Conservation (phyloP, 2,113 vertebrate genomes). For the Nasalis larvatus region DNA sequence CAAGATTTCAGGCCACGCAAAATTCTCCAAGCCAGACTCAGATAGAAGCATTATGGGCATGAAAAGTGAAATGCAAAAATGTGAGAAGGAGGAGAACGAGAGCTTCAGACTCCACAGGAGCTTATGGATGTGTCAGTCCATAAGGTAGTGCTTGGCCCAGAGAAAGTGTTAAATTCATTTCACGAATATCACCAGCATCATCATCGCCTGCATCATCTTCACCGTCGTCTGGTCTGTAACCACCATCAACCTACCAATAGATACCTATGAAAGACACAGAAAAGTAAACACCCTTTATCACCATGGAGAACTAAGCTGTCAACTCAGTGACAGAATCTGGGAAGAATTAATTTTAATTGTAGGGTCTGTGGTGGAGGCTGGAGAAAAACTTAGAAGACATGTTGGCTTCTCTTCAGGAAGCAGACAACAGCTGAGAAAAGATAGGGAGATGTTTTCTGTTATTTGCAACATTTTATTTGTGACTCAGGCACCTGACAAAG, state of each 20-base stretch:
- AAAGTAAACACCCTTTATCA: not conserved
- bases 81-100: not conserved
- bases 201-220: too few species aligned
- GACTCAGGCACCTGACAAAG: not conserved
- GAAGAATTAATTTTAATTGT: not conserved
- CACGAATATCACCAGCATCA: accelerated
- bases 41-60: not conserved
- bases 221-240: not conserved
- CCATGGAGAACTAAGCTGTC: not conserved
- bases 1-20: not conserved
- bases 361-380: too few species aligned
- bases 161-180: not conserved
- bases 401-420: not conserved
- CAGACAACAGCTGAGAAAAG: not conserved
- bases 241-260: not conserved
- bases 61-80: not conserved
- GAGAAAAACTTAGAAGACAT: not conserved
- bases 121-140: too few species aligned
- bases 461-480: not conserved
- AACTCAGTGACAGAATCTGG: not conserved
- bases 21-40: not conserved
- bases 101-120: too few species aligned
- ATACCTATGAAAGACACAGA: not conserved
- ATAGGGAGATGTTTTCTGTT: too few species aligned
- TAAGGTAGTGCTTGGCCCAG: too few species aligned